phyloP scores from a whole-genome alignment of 2,888 invertebrate species.

The Cheiracanthium punctorium region DNA sequence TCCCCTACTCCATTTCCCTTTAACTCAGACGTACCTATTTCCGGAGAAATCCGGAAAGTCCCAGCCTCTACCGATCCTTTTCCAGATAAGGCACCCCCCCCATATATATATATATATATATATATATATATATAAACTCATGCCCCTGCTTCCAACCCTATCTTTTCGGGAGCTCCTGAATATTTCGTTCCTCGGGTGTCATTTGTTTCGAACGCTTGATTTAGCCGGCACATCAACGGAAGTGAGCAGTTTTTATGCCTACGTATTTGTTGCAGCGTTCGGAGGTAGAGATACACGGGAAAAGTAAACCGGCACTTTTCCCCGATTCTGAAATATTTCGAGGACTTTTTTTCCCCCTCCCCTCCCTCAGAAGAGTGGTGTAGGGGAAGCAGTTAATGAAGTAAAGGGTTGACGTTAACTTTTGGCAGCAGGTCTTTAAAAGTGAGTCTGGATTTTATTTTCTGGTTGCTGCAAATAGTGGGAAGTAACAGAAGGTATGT shows the following conservation, averaged over 20 bases:
- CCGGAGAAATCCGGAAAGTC: slow-evolving; percentile 52
- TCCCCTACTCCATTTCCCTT: slow-evolving; percentile 30
- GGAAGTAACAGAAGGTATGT: too few species aligned
- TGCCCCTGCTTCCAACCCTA: slow-evolving; percentile 16
- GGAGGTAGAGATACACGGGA: not conserved
- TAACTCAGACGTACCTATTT: slow-evolving; percentile 51
- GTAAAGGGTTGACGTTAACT: not conserved
- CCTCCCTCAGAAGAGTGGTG: not conserved
- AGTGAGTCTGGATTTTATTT: too few species aligned
- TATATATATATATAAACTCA: too few species aligned
- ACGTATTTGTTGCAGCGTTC: not conserved
- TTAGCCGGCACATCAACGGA: slow-evolving; percentile 10
- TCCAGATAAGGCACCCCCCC: slow-evolving; percentile 30
- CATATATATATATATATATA: too few species aligned
- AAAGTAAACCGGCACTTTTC: not conserved
- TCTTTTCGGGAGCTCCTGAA: slow-evolving; percentile 23
- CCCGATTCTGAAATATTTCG: not conserved
- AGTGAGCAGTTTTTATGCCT: not conserved
- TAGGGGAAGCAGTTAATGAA: not conserved
- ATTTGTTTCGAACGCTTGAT: slow-evolving; percentile 35
- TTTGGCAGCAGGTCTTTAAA: too few species aligned
- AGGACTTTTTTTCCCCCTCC: not conserved
- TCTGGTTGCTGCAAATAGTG: too few species aligned
- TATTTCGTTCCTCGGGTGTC: slow-evolving; percentile 33
- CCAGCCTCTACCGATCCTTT: slow-evolving; percentile 38